Base-by-base conservation (phyloP, 2,797 vertebrate species). In the Lithobates pipiens region DNA sequence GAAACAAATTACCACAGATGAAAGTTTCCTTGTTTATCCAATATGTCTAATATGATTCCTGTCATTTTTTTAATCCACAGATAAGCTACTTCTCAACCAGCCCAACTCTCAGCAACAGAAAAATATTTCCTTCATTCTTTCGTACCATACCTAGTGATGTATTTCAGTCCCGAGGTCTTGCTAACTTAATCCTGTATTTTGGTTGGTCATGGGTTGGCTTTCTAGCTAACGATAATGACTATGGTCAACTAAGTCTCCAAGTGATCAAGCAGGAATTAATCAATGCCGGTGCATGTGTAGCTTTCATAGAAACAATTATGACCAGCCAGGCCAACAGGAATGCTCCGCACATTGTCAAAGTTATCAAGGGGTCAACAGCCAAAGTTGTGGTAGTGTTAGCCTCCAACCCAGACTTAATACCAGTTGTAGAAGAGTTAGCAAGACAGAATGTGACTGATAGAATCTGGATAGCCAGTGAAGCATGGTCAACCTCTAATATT, bases 161-260 rank as follows among this genome's bases (percentile, higher is more conserved):
- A 2, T 80, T 75, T 69, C 84, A 85, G 44, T 85, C 77, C 11
- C 6, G 4, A 39, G 77, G 84, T 6, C n/a, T 85, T 13, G 84
- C 70, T 11, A n/a, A 80, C 11, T 42, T 85, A 1, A 44, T 85
- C 23, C 29, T 63, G n/a, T 25, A 85, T 27, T 85, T 85, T 67
- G 76, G 83, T 8, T 85, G 83, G 83, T 63, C 76, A 2, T 85
- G 83, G 83, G 54, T 85, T 5, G 83, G 83, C n/a, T 25, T 85
- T 4, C 10, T 86, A 11, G 79, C 67, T 10, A 77, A 44, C 6
- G 84, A 80, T 46, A 80, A 80, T 77, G 73, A 81, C 6, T 86
- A 86, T 29, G 85, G 85, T 0, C 80, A 65, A 54, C 15, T 72
- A 27, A 79, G 79, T 7, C 54, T 82, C 8, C 80, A 83, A 16